phyloP scores from a whole-genome alignment of 1,140 invertebrate genomes.

The Thaumatotibia leucotreta region DNA sequence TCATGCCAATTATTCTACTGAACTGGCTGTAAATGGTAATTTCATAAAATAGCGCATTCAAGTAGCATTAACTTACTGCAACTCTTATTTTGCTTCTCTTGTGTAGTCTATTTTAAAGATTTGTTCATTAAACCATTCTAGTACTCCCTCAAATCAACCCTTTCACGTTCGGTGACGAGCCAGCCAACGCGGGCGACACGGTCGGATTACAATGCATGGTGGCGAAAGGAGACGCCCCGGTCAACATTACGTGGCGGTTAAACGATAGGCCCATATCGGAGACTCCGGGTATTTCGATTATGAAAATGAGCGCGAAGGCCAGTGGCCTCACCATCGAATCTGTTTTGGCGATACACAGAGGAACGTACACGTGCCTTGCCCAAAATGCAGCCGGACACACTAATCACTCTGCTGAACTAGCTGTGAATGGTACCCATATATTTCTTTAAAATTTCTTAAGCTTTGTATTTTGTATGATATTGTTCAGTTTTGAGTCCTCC shows the following conservation, averaged over 20 bases:
- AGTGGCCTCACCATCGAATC: conserved; percentile 83
- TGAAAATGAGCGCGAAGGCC: conserved; percentile 81
- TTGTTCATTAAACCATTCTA: not conserved
- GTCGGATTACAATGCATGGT: conserved; percentile 76
- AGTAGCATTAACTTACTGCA: not conserved
- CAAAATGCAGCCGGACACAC: conserved; percentile 78
- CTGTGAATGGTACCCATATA: conserved; percentile 78
- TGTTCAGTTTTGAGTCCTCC: not conserved
- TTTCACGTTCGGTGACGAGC: conserved; percentile 77
- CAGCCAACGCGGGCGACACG: conserved; percentile 78
- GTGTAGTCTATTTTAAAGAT: not conserved
- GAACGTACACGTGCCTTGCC: conserved; percentile 84
- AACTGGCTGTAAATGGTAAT: conserved; percentile 81
- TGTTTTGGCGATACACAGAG: conserved; percentile 81
- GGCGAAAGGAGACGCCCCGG: conserved; percentile 76
- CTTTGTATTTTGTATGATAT: not conserved
- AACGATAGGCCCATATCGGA: conserved; percentile 48
- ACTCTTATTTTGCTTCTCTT: not conserved
- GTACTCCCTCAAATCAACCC: conserved; percentile 73
- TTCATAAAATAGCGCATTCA: not conserved
- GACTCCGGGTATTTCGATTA: conserved; percentile 44
- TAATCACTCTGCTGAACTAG: conserved; percentile 77
- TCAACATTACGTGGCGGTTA: conserved; percentile 72
- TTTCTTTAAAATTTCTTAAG: not conserved
- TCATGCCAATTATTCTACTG: conserved; percentile 79